Evolutionary conservation across 2,888 invertebrate genomes (phyloP).

Genomic region (Unio delphinus): DNA sequence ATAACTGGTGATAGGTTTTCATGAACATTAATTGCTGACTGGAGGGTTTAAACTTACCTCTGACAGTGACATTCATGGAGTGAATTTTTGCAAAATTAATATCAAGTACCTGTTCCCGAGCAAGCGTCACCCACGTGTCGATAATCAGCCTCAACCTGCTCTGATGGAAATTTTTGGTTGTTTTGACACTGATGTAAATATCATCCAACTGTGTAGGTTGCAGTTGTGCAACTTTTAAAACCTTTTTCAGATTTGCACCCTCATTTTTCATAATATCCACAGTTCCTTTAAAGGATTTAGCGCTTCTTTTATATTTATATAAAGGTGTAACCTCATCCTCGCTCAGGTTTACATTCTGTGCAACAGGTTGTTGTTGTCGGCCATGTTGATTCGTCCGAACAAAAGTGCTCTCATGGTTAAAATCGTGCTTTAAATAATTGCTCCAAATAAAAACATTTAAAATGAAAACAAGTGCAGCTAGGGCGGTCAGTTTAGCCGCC

Average conservation of each 20-base stretch:
- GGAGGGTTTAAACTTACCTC: too few relatives aligned
- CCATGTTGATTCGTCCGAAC: too few relatives aligned
- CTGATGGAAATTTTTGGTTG: conserved; percentile 89
- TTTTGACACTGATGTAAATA: conserved; percentile 96
- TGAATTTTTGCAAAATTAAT: background rate
- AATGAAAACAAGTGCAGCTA: conserved; percentile 19
- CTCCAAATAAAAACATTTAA: conserved; percentile 22
- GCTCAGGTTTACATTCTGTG: too few relatives aligned
- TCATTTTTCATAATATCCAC: too few relatives aligned
- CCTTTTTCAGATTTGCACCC: too few relatives aligned
- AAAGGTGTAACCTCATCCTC: too few relatives aligned
- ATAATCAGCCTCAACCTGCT: conserved; percentile 88
- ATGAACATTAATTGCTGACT: too few relatives aligned
- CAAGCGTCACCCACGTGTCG: conserved; percentile 95
- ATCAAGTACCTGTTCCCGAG: conserved; percentile 86
- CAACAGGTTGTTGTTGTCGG: too few relatives aligned
- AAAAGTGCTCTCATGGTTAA: too few relatives aligned
- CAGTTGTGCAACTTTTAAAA: too few relatives aligned
- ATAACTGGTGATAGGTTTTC: too few relatives aligned
- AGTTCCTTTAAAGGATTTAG: conserved; percentile 15
- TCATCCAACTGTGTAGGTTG: conserved; percentile 73
- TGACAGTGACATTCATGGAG: too few relatives aligned
- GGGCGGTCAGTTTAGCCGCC: conserved; percentile 32
- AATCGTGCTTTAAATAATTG: background rate
- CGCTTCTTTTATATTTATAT: conserved; percentile 21